Evolutionary conservation across 2,888 invertebrate genomes (phyloP).

Genomic region (Notocelia uddmanniana): DNA sequence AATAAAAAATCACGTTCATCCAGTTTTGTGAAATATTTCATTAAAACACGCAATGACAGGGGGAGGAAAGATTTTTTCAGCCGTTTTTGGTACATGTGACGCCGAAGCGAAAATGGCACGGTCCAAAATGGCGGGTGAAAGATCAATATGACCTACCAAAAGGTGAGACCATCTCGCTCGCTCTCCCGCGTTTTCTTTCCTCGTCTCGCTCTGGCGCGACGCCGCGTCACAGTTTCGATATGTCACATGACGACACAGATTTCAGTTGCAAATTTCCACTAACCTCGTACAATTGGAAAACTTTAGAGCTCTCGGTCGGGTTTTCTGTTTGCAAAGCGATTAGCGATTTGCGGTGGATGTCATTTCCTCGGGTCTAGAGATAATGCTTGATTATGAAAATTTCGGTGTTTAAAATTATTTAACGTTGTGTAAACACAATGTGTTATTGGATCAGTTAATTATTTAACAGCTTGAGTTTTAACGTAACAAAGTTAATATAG

Average conservation of each 20-base stretch:
- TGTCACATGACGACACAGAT: slow-evolving; percentile 76
- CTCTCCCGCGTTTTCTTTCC: slow-evolving; percentile 53
- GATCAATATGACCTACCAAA: slow-evolving; percentile 86
- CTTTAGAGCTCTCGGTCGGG: slow-evolving; percentile 62
- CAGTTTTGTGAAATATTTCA: slow-evolving; percentile 76
- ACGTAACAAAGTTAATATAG: not conserved
- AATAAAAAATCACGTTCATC: slow-evolving; percentile 68
- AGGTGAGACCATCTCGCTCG: slow-evolving; percentile 68
- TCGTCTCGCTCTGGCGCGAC: slow-evolving; percentile 68
- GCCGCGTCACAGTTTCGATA: slow-evolving; percentile 73
- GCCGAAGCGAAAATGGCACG: slow-evolving; percentile 81
- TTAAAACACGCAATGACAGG: slow-evolving; percentile 80
- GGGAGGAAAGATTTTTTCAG: slow-evolving; percentile 73
- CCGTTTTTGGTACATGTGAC: slow-evolving; percentile 74
- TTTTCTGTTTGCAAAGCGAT: slow-evolving; percentile 74
- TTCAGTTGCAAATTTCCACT: slow-evolving; percentile 72
- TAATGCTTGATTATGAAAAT: slow-evolving; percentile 76
- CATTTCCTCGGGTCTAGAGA: slow-evolving; percentile 67
- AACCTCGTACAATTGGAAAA: slow-evolving; percentile 58
- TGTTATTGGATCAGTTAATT: slow-evolving; percentile 61
- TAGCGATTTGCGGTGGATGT: slow-evolving; percentile 73
- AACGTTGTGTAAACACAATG: slow-evolving; percentile 60
- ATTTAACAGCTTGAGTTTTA: not conserved
- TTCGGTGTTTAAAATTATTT: slow-evolving; percentile 66
- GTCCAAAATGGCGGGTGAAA: slow-evolving; percentile 85